Conservation (phyloP, 2,888 invertebrate genomes). For the Tryphoninae sp. region DNA sequence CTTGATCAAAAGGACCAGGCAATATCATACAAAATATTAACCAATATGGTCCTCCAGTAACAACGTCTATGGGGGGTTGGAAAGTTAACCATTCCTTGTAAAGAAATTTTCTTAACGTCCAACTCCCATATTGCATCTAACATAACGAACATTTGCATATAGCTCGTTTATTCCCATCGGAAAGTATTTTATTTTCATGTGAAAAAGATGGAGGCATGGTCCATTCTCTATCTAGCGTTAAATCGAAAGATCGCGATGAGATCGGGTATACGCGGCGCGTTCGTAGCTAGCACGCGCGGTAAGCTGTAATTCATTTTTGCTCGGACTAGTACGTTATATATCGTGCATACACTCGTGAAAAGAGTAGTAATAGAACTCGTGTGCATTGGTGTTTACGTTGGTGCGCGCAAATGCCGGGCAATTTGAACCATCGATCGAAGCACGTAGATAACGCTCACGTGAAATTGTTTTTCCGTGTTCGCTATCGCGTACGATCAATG, state of each 20-base stretch:
- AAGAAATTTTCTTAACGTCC: no score
- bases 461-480: constrained; percentile 76
- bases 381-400: constrained; percentile 2
- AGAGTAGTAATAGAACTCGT: constrained; percentile 15
- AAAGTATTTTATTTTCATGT: background rate
- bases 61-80: no score
- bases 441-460: constrained; percentile 60
- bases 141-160: no score
- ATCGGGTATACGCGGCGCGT: constrained; percentile 5
- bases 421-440: constrained; percentile 52
- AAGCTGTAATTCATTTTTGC: constrained; percentile 40
- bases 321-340: constrained; percentile 17
- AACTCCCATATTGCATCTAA: no score
- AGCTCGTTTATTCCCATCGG: no score
- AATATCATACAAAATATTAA: no score
- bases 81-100: no score
- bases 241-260: background rate
- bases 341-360: constrained; percentile 24
- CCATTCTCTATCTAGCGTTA: background rate
- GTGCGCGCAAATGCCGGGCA: constrained; percentile 23
- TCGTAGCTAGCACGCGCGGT: background rate
- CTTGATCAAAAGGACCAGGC: no score
- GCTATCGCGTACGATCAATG: constrained; percentile 72
- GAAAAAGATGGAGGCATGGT: background rate
- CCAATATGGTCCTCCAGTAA: no score